Percentiles rank a stretch among this genome's conserved stretches.
These are phyloP conservation scores for Apteryx mantelli DNA, from an alignment of 2,113 vertebrate species.

Conservation along the genomic window DNA sequence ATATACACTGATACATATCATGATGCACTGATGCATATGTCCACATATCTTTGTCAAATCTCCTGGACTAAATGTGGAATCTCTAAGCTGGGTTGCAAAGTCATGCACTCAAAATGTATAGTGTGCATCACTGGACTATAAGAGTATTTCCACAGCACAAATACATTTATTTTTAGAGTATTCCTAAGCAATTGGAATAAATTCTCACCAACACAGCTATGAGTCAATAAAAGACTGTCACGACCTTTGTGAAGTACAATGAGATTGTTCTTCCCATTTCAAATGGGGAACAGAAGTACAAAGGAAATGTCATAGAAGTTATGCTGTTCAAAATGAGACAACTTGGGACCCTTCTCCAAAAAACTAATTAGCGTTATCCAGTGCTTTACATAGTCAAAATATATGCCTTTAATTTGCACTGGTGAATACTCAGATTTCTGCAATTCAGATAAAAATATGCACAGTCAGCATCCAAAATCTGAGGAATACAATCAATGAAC, in stretches of 20 bases:
- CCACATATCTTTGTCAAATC: background rate
- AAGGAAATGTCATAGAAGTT: background rate
- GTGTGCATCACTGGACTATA: background rate
- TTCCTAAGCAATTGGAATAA: background rate
- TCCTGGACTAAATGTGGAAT: background rate
- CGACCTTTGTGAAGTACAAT: background rate
- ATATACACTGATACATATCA: background rate
- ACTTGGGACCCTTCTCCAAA: background rate
- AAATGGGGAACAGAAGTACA: background rate
- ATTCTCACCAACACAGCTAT: background rate
- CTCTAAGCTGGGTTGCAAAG: background rate
- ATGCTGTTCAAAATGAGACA: background rate
- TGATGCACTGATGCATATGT: background rate
- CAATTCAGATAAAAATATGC: background rate
- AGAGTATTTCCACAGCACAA: background rate
- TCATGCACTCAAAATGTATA: background rate
- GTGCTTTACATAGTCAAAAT: background rate
- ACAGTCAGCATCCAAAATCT: background rate
- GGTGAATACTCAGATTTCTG: background rate
- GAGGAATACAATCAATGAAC: background rate
- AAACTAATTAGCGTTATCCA: background rate
- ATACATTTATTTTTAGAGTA: background rate
- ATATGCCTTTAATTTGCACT: background rate
- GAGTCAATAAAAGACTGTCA: background rate
- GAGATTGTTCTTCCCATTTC: background rate